phyloP scores from a whole-genome alignment of 2,113 vertebrate genomes.

The Spilogale gracilis region DNA sequence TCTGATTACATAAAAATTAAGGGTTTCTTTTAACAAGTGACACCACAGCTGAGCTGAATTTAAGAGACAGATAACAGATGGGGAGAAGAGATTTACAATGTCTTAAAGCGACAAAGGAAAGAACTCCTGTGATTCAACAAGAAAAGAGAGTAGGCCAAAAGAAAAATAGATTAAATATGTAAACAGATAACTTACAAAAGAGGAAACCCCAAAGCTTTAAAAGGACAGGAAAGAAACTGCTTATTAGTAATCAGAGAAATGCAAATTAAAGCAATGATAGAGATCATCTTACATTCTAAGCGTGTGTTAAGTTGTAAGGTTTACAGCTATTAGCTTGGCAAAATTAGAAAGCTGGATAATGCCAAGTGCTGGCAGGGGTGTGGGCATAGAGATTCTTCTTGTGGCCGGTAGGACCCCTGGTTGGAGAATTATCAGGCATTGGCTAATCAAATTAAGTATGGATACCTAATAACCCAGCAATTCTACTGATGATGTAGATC shows the following conservation, averaged over 20 bases:
- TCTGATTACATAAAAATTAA: slow-evolving; percentile 12
- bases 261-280: background rate
- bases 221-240: slow-evolving; percentile 34
- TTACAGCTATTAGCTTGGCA: background rate
- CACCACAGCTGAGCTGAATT: background rate
- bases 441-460: background rate
- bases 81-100: background rate
- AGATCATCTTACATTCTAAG: background rate
- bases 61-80: background rate
- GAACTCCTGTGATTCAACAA: background rate
- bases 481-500: background rate
- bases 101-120: background rate
- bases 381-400: background rate
- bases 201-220: background rate
- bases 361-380: background rate
- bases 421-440: background rate
- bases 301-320: background rate
- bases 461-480: background rate
- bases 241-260: slow-evolving; percentile 14
- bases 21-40: slow-evolving; percentile 4
- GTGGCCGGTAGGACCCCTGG: background rate
- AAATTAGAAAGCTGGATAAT: background rate
- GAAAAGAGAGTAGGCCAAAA: background rate
- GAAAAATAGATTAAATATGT: background rate
- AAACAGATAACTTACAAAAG: background rate